Base-by-base conservation (phyloP, 2,113 vertebrate species). In the Litocranius walleri region DNA sequence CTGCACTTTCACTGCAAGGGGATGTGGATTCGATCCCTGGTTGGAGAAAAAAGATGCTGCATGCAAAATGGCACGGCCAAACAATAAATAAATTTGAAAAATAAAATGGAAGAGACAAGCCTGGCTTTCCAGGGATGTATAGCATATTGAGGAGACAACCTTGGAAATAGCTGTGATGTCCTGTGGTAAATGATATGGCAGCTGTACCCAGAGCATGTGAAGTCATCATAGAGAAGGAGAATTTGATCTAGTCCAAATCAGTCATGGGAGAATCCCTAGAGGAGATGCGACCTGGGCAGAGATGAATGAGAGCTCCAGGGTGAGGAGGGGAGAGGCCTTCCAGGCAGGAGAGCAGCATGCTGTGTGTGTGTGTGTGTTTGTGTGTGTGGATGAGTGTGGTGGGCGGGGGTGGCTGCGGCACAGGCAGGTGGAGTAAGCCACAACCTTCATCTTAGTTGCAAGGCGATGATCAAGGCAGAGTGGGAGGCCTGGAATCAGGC, bases 331-430 rank as follows among this genome's bases (percentile, higher is more conserved):
- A 48, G 14, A 85, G 36, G 57, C 6, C 9, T 48, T 59, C 14
- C 45, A 29, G 36, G 29, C 29, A 50, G 23, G 19, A 54, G 29
- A 23, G 15, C 40, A 11, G 81, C 4, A 0, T 13, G 14, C 12
- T 52, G 3, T 50, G 14, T 3, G 19, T 67, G 64, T 67, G 64
- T 36, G 64, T 21, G 33, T 36, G 62, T n/a, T 4, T n/a, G 7
- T 61, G 64, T 4, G 0, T 54, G 12, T 33, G 21, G 1, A 12
- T 3, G 0, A 0, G 0, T 23, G 29, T 15, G 30, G 29, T 74
- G 5, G 11, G 36, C 17, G 12, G 4, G 2, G 11, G 17, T 5
- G 33, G 25, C 14, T 13, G 40, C 1, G 5, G 54, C 25, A 97
- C 19, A 71, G 45, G 71, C 27, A 80, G 40, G 13, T 6, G 23